Percentiles rank a stretch among this genome's conserved stretches.
These are phyloP conservation scores for Entomobrya proxima DNA, from an alignment of 2,888 invertebrate species.

Conservation along the genomic window DNA sequence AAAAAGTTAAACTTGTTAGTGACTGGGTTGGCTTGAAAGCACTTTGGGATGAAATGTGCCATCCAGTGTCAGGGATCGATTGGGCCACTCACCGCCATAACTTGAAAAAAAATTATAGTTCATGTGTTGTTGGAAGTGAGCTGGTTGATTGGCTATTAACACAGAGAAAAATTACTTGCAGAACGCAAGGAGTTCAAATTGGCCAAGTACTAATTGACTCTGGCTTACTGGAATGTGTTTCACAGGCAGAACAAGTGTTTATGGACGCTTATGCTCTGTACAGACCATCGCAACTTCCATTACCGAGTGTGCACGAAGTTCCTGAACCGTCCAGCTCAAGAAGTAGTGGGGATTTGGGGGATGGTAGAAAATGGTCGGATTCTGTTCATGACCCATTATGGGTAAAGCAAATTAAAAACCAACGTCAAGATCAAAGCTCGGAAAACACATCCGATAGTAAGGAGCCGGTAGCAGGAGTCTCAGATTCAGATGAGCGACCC, in stretches of 20 bases:
- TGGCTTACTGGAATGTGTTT: constrained; percentile 83
- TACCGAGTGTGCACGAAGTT: constrained; percentile 72
- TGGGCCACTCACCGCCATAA: constrained; percentile 84
- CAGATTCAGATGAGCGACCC: constrained; percentile 33
- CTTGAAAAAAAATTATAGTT: constrained; percentile 83
- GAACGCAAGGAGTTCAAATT: constrained; percentile 86
- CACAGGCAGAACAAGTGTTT: constrained; percentile 81
- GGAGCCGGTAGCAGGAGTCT: not conserved
- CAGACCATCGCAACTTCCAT: constrained; percentile 76
- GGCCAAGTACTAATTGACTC: constrained; percentile 88
- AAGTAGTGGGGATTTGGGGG: constrained; percentile 68
- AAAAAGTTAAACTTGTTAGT: constrained; percentile 80
- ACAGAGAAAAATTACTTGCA: constrained; percentile 84
- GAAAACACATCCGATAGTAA: constrained; percentile 29
- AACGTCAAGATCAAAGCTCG: constrained; percentile 17
- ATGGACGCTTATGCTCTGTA: constrained; percentile 83
- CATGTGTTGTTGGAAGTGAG: constrained; percentile 88
- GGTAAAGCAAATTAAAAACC: constrained; percentile 81
- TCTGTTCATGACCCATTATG: constrained; percentile 83
- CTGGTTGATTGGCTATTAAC: constrained; percentile 90
- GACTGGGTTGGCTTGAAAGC: constrained; percentile 82
- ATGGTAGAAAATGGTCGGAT: constrained; percentile 74
- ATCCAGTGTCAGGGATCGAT: constrained; percentile 80
- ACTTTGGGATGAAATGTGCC: constrained; percentile 82
- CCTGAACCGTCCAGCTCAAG: constrained; percentile 66